phyloP scores from a whole-genome alignment of 2,113 vertebrate genomes.

The Sitta europaea region DNA sequence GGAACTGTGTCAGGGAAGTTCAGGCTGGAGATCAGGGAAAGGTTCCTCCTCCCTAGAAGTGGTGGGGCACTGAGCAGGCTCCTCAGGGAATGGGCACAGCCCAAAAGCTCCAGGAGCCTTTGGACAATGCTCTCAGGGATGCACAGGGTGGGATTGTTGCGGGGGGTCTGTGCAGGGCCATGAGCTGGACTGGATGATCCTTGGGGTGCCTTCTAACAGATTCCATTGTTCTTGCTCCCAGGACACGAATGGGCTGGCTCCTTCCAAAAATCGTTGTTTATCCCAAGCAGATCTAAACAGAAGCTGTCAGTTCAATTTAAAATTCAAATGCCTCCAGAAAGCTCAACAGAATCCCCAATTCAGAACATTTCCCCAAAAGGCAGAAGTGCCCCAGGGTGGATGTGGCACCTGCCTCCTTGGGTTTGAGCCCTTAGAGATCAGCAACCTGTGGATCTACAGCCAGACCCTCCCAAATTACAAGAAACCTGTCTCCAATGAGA shows the following conservation, averaged over 20 bases:
- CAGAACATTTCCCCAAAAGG: neutral
- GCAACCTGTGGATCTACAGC: rapidly evolving
- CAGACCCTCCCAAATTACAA: neutral
- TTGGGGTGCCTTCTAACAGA: neutral
- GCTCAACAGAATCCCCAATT: neutral
- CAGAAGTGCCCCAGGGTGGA: neutral
- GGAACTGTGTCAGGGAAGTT: neutral
- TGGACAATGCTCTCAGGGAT: rapidly evolving
- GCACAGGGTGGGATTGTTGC: neutral
- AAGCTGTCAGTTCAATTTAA: neutral
- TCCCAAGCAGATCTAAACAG: neutral
- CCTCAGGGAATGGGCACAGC: neutral
- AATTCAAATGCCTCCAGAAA: neutral
- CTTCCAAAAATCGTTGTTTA: neutral
- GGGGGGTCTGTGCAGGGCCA: neutral
- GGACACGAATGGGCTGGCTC: neutral
- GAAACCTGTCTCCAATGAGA: neutral
- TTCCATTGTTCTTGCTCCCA: neutral
- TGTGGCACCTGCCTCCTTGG: neutral
- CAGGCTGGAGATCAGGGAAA: rapidly evolving
- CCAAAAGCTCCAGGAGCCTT: rapidly evolving
- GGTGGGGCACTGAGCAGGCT: neutral
- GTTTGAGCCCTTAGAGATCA: neutral
- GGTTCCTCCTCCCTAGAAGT: neutral
- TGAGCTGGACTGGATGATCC: rapidly evolving